Evolutionary conservation across 2,888 invertebrate genomes (phyloP).

Genomic region (Ecdyonurus torrentis): DNA sequence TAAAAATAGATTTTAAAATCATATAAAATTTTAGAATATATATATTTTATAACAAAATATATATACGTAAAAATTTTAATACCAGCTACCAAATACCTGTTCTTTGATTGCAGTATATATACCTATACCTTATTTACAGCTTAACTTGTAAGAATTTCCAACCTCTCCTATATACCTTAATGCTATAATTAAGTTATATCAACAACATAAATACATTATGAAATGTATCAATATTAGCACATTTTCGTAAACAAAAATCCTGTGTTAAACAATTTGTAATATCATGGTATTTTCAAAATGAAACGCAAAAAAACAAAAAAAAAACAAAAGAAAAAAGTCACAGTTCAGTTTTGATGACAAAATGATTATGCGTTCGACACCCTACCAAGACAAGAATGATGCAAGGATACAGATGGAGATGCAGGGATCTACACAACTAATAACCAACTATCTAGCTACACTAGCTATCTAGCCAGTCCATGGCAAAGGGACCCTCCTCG

Average conservation of each 20-base stretch:
- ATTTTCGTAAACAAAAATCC: too few species aligned
- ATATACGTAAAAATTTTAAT: background rate
- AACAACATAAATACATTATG: too few species aligned
- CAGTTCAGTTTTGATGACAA: background rate
- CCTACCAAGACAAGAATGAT: background rate
- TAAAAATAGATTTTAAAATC: conserved; percentile 1
- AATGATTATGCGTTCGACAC: background rate
- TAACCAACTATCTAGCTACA: background rate
- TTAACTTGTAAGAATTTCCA: background rate
- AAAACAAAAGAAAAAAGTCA: background rate
- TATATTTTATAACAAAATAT: background rate
- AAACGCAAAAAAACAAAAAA: too few species aligned
- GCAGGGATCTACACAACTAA: background rate
- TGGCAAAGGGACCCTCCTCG: background rate
- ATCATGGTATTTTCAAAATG: too few species aligned
- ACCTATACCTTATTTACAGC: background rate
- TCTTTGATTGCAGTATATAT: background rate
- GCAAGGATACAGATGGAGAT: background rate
- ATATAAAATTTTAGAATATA: background rate
- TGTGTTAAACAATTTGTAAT: too few species aligned
- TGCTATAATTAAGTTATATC: background rate
- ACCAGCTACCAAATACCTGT: background rate
- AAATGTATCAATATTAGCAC: too few species aligned
- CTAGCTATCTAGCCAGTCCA: background rate
- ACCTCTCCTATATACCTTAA: background rate